phyloP scores from a whole-genome alignment of 2,888 invertebrate species.

The Xanthia icteritia region DNA sequence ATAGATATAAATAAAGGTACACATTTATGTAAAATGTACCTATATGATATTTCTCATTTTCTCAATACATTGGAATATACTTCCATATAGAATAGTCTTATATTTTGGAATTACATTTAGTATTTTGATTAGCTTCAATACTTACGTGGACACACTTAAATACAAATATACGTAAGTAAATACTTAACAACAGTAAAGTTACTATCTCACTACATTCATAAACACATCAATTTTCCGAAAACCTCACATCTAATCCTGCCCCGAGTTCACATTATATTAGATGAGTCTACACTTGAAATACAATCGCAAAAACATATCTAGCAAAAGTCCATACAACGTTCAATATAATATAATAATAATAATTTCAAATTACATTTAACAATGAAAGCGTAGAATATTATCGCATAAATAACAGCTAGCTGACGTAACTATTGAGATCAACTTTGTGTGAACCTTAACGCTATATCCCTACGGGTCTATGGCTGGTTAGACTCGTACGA shows the following conservation, averaged over 20 bases:
- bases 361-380: slow-evolving; percentile 86
- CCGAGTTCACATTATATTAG: slow-evolving; percentile 70
- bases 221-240: slow-evolving; percentile 75
- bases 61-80: slow-evolving; percentile 68
- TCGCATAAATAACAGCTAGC: slow-evolving; percentile 77
- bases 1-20: slow-evolving; percentile 64
- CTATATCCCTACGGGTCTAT: slow-evolving; percentile 84
- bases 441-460: slow-evolving; percentile 68
- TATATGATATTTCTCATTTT: slow-evolving; percentile 65
- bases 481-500: slow-evolving; percentile 88
- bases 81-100: slow-evolving; percentile 68
- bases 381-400: slow-evolving; percentile 85
- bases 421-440: slow-evolving; percentile 74
- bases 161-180: slow-evolving; percentile 82
- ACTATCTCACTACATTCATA: slow-evolving; percentile 80
- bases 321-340: slow-evolving; percentile 81
- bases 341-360: slow-evolving; percentile 78
- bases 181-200: slow-evolving; percentile 86
- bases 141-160: slow-evolving; percentile 81
- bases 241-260: slow-evolving; percentile 76
- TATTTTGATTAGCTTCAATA: slow-evolving; percentile 75
- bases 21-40: slow-evolving; percentile 63
- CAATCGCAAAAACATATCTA: slow-evolving; percentile 81
- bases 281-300: slow-evolving; percentile 75
- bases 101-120: slow-evolving; percentile 76